Percentiles rank a stretch among this genome's conserved stretches.
These are phyloP conservation scores for Hemiscyllium ocellatum DNA, from an alignment of 2,113 vertebrate species.

Conservation along the genomic window DNA sequence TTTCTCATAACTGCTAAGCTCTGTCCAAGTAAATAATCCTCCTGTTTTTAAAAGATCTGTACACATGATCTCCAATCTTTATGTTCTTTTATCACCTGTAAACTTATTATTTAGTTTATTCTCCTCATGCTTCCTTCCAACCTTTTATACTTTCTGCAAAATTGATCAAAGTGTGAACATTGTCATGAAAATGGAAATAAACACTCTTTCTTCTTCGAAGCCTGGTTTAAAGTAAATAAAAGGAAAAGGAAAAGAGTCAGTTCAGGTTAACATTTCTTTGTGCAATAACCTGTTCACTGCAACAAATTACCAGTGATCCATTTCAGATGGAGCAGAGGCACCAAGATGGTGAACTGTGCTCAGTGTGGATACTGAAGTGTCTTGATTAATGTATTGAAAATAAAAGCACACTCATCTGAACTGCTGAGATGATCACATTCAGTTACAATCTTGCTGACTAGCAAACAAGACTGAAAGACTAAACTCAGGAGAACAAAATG, in stretches of 20 bases:
- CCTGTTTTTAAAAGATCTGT: not conserved
- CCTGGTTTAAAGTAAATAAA: not conserved
- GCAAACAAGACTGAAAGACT: slow-evolving; percentile 11
- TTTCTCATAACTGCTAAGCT: not conserved
- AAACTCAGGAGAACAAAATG: slow-evolving; percentile 17
- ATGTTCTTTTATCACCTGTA: not conserved
- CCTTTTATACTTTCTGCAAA: not conserved
- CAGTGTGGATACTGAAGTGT: not conserved
- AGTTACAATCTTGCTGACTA: slow-evolving; percentile 29
- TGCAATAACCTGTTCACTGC: not conserved
- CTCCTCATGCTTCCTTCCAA: not conserved
- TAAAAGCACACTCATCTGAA: slow-evolving; percentile 31
- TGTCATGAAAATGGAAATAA: not conserved
- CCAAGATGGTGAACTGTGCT: not conserved
- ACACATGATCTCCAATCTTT: not conserved
- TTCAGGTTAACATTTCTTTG: too few species aligned
- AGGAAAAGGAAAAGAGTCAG: not conserved
- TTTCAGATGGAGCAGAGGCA: not conserved
- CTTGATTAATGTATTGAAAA: slow-evolving; percentile 26
- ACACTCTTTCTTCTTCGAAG: not conserved
- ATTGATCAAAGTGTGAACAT: not conserved
- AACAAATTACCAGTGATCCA: not conserved
- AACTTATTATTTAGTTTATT: not conserved
- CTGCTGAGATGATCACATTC: slow-evolving; percentile 14
- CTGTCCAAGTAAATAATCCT: not conserved